These are phyloP conservation scores for Centropus unirufus DNA, from an alignment of 2,113 vertebrate species.

Conservation along the genomic window DNA sequence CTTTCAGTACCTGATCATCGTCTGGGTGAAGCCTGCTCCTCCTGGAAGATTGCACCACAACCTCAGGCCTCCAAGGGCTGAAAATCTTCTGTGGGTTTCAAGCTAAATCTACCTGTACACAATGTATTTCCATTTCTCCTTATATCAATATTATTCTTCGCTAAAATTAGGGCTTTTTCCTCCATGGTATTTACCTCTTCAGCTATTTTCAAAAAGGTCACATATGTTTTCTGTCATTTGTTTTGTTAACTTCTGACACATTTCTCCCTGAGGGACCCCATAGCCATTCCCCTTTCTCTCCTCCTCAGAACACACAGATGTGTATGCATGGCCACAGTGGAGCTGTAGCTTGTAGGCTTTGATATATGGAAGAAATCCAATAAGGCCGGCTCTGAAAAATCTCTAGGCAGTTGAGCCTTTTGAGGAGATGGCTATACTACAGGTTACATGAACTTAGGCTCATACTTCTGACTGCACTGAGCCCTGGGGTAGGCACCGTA, in stretches of 20 bases:
- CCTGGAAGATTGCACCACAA: background rate
- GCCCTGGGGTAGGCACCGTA: too few relatives aligned
- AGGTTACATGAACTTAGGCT: background rate
- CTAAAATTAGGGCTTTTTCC: background rate
- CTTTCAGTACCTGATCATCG: background rate
- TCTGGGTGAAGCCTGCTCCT: fast-evolving
- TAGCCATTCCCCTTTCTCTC: background rate
- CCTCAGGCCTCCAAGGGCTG: background rate
- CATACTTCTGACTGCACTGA: background rate
- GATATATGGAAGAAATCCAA: background rate
- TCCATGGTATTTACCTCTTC: background rate
- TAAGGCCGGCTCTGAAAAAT: background rate
- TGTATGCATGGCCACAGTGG: background rate
- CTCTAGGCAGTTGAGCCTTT: background rate
- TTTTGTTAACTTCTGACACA: background rate
- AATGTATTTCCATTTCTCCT: background rate
- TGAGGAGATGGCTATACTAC: background rate
- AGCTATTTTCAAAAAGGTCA: background rate
- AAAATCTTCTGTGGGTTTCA: background rate
- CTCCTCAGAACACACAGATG: background rate
- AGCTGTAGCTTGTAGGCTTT: background rate
- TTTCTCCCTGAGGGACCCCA: background rate
- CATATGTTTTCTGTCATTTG: background rate
- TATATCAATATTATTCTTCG: background rate
- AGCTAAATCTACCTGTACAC: background rate